These are phyloP conservation scores for Cantharis rustica DNA, from an alignment of 2,888 invertebrate species.

Conservation along the genomic window DNA sequence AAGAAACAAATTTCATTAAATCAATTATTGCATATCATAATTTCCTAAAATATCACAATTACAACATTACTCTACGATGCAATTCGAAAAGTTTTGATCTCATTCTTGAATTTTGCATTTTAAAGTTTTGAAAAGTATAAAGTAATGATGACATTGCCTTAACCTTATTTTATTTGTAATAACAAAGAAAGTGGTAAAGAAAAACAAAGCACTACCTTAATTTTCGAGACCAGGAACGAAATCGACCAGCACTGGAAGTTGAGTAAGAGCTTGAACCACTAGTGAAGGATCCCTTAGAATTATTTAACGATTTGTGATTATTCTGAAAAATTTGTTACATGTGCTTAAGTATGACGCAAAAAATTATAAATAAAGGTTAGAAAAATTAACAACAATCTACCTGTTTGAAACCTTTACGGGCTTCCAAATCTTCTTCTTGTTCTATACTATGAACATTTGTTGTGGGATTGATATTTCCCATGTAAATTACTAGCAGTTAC, in stretches of 20 bases:
- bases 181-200: background rate
- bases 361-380: constrained; percentile 44
- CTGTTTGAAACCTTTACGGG: constrained; percentile 47
- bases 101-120: background rate
- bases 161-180: constrained; percentile 6
- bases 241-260: constrained; percentile 65
- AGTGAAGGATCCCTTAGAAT: constrained; percentile 64
- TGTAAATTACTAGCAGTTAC: constrained; percentile 42
- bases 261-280: constrained; percentile 66
- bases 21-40: background rate
- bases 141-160: background rate
- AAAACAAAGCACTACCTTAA: constrained; percentile 58
- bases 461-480: constrained; percentile 52
- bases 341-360: constrained; percentile 47
- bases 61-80: background rate
- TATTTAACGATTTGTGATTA: constrained; percentile 62
- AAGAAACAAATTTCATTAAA: background rate
- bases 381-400: constrained; percentile 43
- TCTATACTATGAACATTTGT: constrained; percentile 42
- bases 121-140: background rate
- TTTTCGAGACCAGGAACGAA: constrained; percentile 69
- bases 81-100: background rate
- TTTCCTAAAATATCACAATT: background rate
- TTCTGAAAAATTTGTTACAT: constrained; percentile 52
- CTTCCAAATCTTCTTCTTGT: constrained; percentile 46